phyloP scores from a whole-genome alignment of 1,140 invertebrate genomes.

The Drosophila carrolli region DNA sequence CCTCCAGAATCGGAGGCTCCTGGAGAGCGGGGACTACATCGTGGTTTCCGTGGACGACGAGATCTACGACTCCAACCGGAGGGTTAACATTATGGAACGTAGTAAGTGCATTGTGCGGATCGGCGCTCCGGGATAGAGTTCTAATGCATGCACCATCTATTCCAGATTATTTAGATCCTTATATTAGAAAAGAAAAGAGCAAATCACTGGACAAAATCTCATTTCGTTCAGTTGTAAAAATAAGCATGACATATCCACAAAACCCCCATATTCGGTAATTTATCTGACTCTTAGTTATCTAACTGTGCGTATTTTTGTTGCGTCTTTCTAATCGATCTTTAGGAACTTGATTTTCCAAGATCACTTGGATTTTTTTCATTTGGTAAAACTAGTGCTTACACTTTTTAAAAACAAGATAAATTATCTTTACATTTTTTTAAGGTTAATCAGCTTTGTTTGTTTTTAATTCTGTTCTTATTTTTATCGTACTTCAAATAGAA shows the following conservation, averaged over 20 bases:
- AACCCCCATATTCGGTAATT: constrained; percentile 89
- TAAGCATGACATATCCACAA: constrained; percentile 89
- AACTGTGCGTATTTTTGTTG: constrained; percentile 31
- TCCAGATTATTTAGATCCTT: constrained; percentile 89
- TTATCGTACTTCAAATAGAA: too few relatives aligned
- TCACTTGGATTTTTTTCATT: constrained; percentile 2
- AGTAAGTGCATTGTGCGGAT: constrained; percentile 85
- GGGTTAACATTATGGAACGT: constrained; percentile 88
- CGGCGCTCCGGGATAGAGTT: constrained; percentile 18
- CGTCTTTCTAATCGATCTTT: constrained; percentile 17
- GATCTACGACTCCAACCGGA: constrained; percentile 90
- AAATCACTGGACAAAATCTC: constrained; percentile 86
- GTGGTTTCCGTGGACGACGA: constrained; percentile 95
- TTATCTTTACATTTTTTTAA: too few relatives aligned
- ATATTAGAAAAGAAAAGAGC: constrained; percentile 86
- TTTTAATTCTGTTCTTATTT: too few relatives aligned
- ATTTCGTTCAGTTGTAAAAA: constrained; percentile 89
- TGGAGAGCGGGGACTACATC: constrained; percentile 91
- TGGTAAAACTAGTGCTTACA: neutral
- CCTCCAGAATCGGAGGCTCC: constrained; percentile 88
- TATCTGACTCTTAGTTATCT: constrained; percentile 58
- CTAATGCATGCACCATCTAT: constrained; percentile 81
- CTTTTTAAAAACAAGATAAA: too few relatives aligned
- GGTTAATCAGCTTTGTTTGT: too few relatives aligned
- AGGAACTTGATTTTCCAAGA: constrained; percentile 6